Conservation (phyloP, 2,797 vertebrate genomes). For the Onychomys torridus region DNA sequence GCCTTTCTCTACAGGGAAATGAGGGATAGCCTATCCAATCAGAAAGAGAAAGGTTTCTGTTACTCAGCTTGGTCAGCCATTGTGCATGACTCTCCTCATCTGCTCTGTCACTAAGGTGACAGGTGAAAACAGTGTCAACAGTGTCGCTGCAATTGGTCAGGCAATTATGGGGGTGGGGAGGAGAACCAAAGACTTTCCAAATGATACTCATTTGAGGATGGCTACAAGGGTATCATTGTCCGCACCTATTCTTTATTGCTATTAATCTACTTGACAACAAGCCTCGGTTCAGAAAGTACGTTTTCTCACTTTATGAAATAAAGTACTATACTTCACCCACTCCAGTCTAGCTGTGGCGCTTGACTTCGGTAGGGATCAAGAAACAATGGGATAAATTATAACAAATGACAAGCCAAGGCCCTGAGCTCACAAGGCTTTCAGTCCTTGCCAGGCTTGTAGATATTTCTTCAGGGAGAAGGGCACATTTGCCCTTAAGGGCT, state of each 20-base stretch:
- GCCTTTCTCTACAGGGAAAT: not conserved
- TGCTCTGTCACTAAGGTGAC: not conserved
- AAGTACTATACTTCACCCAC: not conserved
- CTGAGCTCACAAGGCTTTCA: not conserved
- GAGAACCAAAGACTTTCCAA: not conserved
- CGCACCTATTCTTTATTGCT: not conserved
- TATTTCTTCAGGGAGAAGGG: not conserved
- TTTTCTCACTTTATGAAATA: not conserved
- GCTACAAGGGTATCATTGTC: not conserved
- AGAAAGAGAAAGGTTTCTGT: not conserved
- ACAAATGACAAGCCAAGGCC: not conserved
- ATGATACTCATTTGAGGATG: not conserved
- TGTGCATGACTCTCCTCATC: not conserved
- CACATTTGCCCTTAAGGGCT: not conserved
- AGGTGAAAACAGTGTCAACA: too few relatives aligned
- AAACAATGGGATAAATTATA: constrained; percentile 32
- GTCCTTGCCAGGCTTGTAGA: not conserved
- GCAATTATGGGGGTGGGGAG: not conserved
- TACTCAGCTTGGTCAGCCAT: not conserved
- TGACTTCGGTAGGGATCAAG: not conserved
- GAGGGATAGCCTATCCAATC: not conserved
- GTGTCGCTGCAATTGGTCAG: accelerated
- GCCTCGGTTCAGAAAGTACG: not conserved
- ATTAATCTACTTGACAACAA: not conserved
- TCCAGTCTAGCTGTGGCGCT: not conserved